Evolutionary conservation across 1,140 invertebrate genomes (phyloP), one percentile per base, ranked within the genome.

Genomic region (Euborellia annulipes): DNA sequence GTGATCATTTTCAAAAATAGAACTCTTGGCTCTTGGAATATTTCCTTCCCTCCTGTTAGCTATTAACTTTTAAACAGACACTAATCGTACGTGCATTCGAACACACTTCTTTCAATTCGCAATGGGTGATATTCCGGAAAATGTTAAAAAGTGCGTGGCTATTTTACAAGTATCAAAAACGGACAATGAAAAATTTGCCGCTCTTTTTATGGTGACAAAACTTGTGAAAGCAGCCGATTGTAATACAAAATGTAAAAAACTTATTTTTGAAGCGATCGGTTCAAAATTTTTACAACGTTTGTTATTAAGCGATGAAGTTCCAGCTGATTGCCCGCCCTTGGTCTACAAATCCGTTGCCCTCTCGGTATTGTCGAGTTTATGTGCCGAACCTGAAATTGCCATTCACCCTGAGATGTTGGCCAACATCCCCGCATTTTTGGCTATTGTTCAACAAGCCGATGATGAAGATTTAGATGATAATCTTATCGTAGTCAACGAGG

Each of bases 121-220:
- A 39, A 55, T 50, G 52, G 46, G 49, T 14, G 48, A 32, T 23
- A 64, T 87, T 53, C 76, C 82, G 43, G 84, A 87, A 50, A 69
- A 75, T 48, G 81, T 90, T 38, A 76, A 81, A 60, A 87, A 86
- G 66, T 88, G 85, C 61, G 73, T 81, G 40, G 69, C 71, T 17
- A 76, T 87, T 44, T 62, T 91, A 44, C 79, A 84, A 58, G 71
- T 71, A 54, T 82, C 85, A 1, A 73, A 73, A 46, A 82, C 72
- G 54, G 87, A 91, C 62, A 90, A 85, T 0, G 86, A 92, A 64
- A 91, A 89, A 63, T 88, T 92, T 62, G 86, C 87, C 6, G 84
- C 79, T 1, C 66, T 92, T 2, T 88, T 91, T 58, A 80, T 91
- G 77, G 84, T 91, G 20, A 88, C 86, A 0, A 90, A 91, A 62